Evolutionary conservation across 2,113 vertebrate species (phyloP), one percentile per base, ranked within the genome.

Genomic region (Dinomys branickii): DNA sequence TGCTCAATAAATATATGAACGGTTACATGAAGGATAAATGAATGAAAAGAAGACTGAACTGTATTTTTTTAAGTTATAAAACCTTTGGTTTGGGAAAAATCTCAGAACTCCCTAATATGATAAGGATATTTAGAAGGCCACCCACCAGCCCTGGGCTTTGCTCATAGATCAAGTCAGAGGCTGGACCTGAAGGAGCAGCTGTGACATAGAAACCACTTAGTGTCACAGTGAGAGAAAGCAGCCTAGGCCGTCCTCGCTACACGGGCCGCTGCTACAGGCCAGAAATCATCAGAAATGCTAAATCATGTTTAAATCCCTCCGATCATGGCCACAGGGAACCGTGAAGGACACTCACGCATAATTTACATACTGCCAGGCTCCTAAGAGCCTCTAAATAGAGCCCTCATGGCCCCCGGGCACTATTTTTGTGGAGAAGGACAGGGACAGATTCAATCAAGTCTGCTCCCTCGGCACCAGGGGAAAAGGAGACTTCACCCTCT

Each of bases 351-450:
- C 81, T 96, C 82, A 77, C 24, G 0, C 33, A 80, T 69, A 95
- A 97, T 97, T 94, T 97, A 97, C 96, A 96, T 92, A 94, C 97
- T 92, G 85, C 94, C 85, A n/a, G 82, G 75, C 75, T 91, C 69
- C 95, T 67, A 4, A 44, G 90, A 78, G 85, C 92, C 94, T 96
- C 80, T 82, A 69, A 41, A 94, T 56, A 93, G 94, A 95, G 87
- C 26, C 78, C 86, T 54, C 0, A 0, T 35, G n/a, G 77, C 73
- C 65, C 58, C 67, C 3, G 17, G 77, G 88, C 85, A 80, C 93
- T 90, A 92, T 77, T 95, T 96, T 97, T 94, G 94, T 97, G 81
- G 61, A 73, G 93, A 88, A 96, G 90, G 88, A 94, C 96, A 93
- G 61, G 67, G 85, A 95, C 95, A 96, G 84, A 97, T 95, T 90